Evolutionary conservation across 2,113 vertebrate genomes (phyloP), one percentile per base, ranked within the genome.

Genomic region (Hassar affinis): DNA sequence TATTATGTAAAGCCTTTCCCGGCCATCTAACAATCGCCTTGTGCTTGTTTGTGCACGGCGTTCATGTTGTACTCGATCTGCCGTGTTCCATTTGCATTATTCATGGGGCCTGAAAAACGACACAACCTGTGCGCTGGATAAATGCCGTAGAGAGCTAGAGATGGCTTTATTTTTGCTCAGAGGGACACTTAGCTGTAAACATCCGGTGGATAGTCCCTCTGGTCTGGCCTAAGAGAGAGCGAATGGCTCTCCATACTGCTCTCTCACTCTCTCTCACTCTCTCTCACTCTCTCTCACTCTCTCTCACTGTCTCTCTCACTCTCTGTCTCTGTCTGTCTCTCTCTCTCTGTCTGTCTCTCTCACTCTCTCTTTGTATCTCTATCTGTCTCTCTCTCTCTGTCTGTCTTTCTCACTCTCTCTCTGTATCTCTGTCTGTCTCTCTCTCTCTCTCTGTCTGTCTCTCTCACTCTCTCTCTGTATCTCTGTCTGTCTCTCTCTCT

Each of bases 111-210:
- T 49, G 51, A 56, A 75, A 42, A 75, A 68, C 45, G 52, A 68
- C 42, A 14, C 22, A n/a, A 33, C 22, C 35, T 74, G 56, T 27
- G 42, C 6, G 20, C 57, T 14, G 35, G 47, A 38, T 76, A 62
- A 33, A 22, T 12, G 22, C 38, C 85, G 78, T 25, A 59, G 54
- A 0, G 30, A 49, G 22, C 33, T 71, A 47, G 66, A n/a, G 45
- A 74, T 72, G 54, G 75, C 49, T 57, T 38, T 54, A 33, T 12
- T 68, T 62, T 27, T 47, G 72, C 51, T 45, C 64, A 59, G 86
- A 71, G 78, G 78, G 76, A 80, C 72, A 49, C 69, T 64, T 80
- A 77, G 86, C 80, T 71, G 86, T 87, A 85, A 87, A 87, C 86
- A 87, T 87, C 86, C 86, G 81, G 71, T 83, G 72, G 81, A 84